phyloP scores from a whole-genome alignment of 2,113 vertebrate species.

The Cynoglossus semilaevis region DNA sequence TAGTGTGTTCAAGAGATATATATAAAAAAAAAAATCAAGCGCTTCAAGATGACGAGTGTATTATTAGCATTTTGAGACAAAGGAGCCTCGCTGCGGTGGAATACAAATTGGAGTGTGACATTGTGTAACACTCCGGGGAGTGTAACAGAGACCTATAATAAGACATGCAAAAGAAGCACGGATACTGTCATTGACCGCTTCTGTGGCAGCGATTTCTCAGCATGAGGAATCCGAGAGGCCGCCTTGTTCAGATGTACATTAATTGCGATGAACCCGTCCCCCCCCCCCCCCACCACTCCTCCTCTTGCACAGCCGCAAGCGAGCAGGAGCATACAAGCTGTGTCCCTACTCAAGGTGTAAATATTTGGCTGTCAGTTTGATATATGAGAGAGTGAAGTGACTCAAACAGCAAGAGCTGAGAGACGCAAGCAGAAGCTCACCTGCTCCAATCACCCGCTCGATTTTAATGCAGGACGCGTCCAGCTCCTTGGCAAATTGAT shows the following conservation, averaged over 20 bases:
- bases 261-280: slow-evolving; percentile 67
- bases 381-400: slow-evolving; percentile 77
- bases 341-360: slow-evolving; percentile 78
- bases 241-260: slow-evolving; percentile 58
- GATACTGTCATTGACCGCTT: slow-evolving; percentile 64
- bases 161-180: slow-evolving; percentile 60
- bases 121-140: slow-evolving; percentile 58
- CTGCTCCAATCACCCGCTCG: slow-evolving; percentile 97
- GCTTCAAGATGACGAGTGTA: slow-evolving; percentile 59
- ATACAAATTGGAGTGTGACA: slow-evolving; percentile 60
- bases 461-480: slow-evolving; percentile 99
- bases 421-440: slow-evolving; percentile 82
- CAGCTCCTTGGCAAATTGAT: slow-evolving; percentile 99
- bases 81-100: slow-evolving; percentile 57
- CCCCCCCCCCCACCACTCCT: slow-evolving; percentile 30
- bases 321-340: slow-evolving; percentile 48
- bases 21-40: slow-evolving; percentile 25
- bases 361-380: slow-evolving; percentile 89
- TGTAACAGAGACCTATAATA: slow-evolving; percentile 63
- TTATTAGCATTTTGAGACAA: slow-evolving; percentile 55
- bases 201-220: slow-evolving; percentile 70
- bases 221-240: slow-evolving; percentile 36
- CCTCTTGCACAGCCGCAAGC: slow-evolving; percentile 49
- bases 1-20: neutral
- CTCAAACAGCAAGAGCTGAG: slow-evolving; percentile 72